phyloP scores from a whole-genome alignment of 2,113 vertebrate genomes.

The Pedionomus torquatus region DNA sequence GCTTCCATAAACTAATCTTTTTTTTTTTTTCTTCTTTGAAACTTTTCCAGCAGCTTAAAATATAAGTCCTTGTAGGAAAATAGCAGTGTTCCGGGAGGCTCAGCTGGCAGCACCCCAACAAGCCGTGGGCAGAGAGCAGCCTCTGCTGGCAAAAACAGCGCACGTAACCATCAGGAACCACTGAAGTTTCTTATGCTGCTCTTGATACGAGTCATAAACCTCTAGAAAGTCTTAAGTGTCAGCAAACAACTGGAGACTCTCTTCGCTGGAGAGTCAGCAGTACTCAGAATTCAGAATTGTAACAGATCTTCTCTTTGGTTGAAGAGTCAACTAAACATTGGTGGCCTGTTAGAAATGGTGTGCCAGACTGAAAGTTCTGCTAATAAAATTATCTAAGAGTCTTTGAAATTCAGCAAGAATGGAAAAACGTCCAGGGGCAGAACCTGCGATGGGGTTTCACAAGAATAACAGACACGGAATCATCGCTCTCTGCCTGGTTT shows the following conservation, averaged over 20 bases:
- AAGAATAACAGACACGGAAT: background rate
- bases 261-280: background rate
- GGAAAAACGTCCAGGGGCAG: background rate
- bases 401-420: background rate
- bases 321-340: background rate
- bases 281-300: background rate
- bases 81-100: background rate
- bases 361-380: background rate
- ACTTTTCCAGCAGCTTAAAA: background rate
- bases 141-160: conserved; percentile 43
- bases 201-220: background rate
- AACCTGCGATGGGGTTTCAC: background rate
- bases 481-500: background rate
- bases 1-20: background rate
- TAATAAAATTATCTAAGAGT: background rate
- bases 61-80: background rate
- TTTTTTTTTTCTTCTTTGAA: background rate
- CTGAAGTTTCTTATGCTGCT: background rate
- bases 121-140: background rate
- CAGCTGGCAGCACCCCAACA: background rate
- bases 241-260: background rate
- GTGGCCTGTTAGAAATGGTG: background rate
- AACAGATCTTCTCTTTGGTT: background rate
- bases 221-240: background rate
- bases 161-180: background rate